Evolutionary conservation across 2,113 vertebrate genomes (phyloP), one percentile per base, ranked within the genome.

Genomic region (Periophthalmodon schlosseri): DNA sequence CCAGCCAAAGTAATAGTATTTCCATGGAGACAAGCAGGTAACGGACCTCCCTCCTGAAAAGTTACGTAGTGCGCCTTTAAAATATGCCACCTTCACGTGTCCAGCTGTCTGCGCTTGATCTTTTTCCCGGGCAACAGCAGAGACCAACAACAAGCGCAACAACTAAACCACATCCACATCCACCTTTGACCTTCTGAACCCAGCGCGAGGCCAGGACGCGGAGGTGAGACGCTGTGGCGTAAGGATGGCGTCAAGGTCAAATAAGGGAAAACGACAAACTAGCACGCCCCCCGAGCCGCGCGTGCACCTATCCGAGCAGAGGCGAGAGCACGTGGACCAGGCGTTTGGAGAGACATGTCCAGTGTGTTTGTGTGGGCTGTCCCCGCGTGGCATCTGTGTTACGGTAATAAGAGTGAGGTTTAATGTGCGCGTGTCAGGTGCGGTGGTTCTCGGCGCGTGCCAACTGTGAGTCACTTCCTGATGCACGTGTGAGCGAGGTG

Each of bases 181-280:
- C 12, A 24, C 57, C 20, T 16, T n/a, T 65, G 4, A 65, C 16
- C 34, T 11, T 20, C 20, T 65, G 61, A 28, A 9, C 33, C 33
- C 63, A 0, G 34, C 3, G 16, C 20, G 18, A 20, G 2, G 0
- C 7, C 61, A 36, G 8, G 36, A 33, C 33, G 33, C 61, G 39
- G 16, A 64, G 33, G 28, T 18, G 1, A 79, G 14, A 18, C 67
- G 50, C 28, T 13, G 74, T 36, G 36, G 50, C 57, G 64, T 54
- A 18, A 72, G 87, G 86, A 90, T 87, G 89, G 90, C 87, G 87
- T 83, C 90, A 92, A 92, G 91, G 91, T 92, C 91, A 88, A 88
- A 82, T 83, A 67, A 84, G 86, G 84, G 85, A 83, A 90, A 84
- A 50, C 68, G 73, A 64, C 68, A 77, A 81, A 81, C 82, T 46